A percentile compares a stretch with the other conserved stretches of the same genome.
Conservation (phyloP, 2,113 vertebrate species). For the Struthio camelus region DNA sequence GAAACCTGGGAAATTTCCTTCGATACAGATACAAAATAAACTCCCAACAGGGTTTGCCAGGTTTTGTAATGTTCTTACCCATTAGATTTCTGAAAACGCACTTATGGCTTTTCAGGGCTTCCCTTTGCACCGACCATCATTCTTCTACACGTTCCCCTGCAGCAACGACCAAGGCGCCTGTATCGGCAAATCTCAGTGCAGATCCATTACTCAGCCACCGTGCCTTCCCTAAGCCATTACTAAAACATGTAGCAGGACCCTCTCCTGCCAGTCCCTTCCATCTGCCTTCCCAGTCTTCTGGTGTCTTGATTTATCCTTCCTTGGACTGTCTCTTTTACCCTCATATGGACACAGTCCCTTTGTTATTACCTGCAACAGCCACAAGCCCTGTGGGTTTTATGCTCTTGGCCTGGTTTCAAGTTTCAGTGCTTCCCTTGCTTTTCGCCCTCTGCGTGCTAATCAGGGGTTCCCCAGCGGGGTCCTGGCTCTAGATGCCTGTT, state of each 20-base stretch:
- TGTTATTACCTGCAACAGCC: slow-evolving; percentile 37
- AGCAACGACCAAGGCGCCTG: background rate
- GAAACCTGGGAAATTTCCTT: background rate
- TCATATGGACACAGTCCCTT: slow-evolving; percentile 8
- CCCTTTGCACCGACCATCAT: background rate
- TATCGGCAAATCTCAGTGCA: background rate
- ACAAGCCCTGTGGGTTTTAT: slow-evolving; percentile 44
- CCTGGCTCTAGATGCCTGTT: slow-evolving; percentile 73
- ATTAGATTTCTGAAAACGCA: background rate
- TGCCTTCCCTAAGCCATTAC: background rate
- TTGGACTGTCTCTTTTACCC: background rate
- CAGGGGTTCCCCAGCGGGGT: slow-evolving; percentile 68
- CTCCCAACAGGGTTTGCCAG: background rate
- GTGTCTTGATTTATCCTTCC: slow-evolving; percentile 7
- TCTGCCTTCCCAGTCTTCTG: background rate
- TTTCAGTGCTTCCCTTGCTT: slow-evolving; percentile 55
- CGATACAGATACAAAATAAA: background rate
- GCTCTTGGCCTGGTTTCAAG: slow-evolving; percentile 60
- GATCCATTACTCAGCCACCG: background rate
- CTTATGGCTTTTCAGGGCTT: background rate
- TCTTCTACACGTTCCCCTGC: background rate
- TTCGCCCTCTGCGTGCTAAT: slow-evolving; percentile 49
- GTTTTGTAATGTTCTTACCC: slow-evolving; percentile 27
- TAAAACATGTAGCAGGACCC: background rate
- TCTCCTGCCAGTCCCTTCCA: background rate